These are phyloP conservation scores for Odontomyia ornata DNA, from an alignment of 2,888 invertebrate species.

Conservation along the genomic window DNA sequence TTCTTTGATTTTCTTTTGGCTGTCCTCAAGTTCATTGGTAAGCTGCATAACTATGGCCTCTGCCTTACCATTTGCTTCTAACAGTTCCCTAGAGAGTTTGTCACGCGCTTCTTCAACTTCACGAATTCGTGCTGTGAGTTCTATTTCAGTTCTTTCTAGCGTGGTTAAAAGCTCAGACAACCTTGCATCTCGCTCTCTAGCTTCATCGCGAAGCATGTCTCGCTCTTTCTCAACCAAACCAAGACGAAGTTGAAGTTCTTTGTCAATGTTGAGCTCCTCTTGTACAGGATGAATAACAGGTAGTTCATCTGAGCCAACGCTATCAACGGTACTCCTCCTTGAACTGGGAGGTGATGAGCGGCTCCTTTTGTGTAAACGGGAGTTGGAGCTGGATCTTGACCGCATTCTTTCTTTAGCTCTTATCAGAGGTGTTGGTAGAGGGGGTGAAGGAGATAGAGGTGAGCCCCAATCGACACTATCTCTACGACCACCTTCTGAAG, in stretches of 20 bases:
- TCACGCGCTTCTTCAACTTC: slow-evolving; percentile 78
- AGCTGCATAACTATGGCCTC: slow-evolving; percentile 75
- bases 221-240: slow-evolving; percentile 78
- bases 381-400: slow-evolving; percentile 65
- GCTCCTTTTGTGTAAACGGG: slow-evolving; percentile 70
- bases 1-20: slow-evolving; percentile 67
- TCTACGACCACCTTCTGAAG: slow-evolving; percentile 82
- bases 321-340: slow-evolving; percentile 71
- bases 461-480: slow-evolving; percentile 88
- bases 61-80: slow-evolving; percentile 75
- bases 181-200: slow-evolving; percentile 75
- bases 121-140: slow-evolving; percentile 74
- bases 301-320: slow-evolving; percentile 70
- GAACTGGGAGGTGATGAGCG: slow-evolving; percentile 71
- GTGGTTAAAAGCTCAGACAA: slow-evolving; percentile 80
- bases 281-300: slow-evolving; percentile 59
- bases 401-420: slow-evolving; percentile 72
- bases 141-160: slow-evolving; percentile 81
- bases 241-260: slow-evolving; percentile 75
- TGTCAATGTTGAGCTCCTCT: slow-evolving; percentile 62
- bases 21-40: slow-evolving; percentile 74
- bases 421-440: slow-evolving; percentile 70
- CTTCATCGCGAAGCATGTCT: slow-evolving; percentile 76
- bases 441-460: slow-evolving; percentile 73
- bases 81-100: slow-evolving; percentile 68